phyloP scores from a whole-genome alignment of 2,888 invertebrate genomes.

The Sphecodes monilicornis region DNA sequence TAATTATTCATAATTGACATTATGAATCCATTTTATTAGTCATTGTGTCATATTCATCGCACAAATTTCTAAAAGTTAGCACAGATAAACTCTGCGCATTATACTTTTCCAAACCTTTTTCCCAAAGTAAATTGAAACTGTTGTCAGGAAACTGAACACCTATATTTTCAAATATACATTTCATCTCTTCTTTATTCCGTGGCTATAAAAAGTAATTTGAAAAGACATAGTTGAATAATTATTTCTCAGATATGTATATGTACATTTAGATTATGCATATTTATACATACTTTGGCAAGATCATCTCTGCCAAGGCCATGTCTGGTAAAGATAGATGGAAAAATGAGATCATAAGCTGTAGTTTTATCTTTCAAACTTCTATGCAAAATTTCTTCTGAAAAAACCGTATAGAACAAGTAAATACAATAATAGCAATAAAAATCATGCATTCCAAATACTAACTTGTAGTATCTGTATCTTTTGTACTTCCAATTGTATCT shows the following conservation, averaged over 20 bases:
- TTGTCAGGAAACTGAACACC: constrained; percentile 73
- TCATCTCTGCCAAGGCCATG: constrained; percentile 83
- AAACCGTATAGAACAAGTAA: constrained; percentile 24
- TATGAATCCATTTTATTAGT: background rate
- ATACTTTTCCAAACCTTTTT: constrained; percentile 72
- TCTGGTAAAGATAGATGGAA: constrained; percentile 84
- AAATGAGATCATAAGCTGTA: constrained; percentile 80
- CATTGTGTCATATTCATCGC: constrained; percentile 19
- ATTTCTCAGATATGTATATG: background rate
- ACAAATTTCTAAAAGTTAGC: constrained; percentile 66
- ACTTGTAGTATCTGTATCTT: constrained; percentile 35
- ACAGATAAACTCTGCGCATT: constrained; percentile 73
- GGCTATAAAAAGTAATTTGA: constrained; percentile 55
- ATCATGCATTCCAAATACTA: background rate
- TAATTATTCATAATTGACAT: background rate
- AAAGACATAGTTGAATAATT: constrained; percentile 4
- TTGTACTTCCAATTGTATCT: constrained; percentile 38
- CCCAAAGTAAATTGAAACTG: constrained; percentile 74
- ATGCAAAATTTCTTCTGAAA: constrained; percentile 41
- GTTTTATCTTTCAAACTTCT: constrained; percentile 42
- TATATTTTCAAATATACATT: constrained; percentile 67
- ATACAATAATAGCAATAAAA: background rate
- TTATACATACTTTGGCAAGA: constrained; percentile 79
- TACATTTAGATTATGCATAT: background rate
- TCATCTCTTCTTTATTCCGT: constrained; percentile 69